Conservation (phyloP, 2,113 vertebrate species). For the Nothoprocta pentlandii region DNA sequence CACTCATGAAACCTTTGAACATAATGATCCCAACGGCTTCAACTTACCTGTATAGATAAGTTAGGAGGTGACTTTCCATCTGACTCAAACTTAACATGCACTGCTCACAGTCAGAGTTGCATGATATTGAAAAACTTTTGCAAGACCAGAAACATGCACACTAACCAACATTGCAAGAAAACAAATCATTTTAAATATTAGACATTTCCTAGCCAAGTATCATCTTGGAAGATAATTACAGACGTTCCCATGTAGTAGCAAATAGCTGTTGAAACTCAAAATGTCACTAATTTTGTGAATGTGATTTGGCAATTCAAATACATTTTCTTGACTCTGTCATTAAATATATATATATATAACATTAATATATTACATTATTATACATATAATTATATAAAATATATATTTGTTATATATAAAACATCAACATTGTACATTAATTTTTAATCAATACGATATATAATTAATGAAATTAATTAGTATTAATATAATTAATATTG, state of each 20-base stretch:
- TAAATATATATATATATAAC: too few species aligned
- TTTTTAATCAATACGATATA: too few species aligned
- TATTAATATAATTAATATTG: too few species aligned
- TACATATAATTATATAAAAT: too few species aligned
- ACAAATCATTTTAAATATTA: not conserved
- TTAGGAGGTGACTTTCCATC: not conserved
- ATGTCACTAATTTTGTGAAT: not conserved
- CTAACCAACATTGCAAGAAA: not conserved
- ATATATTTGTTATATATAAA: too few species aligned
- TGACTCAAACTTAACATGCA: not conserved
- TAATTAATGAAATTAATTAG: too few species aligned
- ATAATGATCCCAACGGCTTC: not conserved
- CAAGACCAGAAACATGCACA: conserved; percentile 35
- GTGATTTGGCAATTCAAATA: not conserved
- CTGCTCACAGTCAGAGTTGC: not conserved
- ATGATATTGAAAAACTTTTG: not conserved
- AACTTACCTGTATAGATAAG: conserved; percentile 50
- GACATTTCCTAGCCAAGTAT: not conserved
- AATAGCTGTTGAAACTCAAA: not conserved
- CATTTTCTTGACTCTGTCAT: not conserved
- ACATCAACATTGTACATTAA: too few species aligned
- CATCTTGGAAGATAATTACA: conserved; percentile 14
- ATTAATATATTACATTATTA: too few species aligned
- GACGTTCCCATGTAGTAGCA: not conserved
- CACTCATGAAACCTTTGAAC: not conserved